A percentile compares a stretch with the other conserved stretches of the same genome.
Evolutionary conservation across 2,888 invertebrate genomes (phyloP).

Genomic region (Luffia ferchaultella): DNA sequence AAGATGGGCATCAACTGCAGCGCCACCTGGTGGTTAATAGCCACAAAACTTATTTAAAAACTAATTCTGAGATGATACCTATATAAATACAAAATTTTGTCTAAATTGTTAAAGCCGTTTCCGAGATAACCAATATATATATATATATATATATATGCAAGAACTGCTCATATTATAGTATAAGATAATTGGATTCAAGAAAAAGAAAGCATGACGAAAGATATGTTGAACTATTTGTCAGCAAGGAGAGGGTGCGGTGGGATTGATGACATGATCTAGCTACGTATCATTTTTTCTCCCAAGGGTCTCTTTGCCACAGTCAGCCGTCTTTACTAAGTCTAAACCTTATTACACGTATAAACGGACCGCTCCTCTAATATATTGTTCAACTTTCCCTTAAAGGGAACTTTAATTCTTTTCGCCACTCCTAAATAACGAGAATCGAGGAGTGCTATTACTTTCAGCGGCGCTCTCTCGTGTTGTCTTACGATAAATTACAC

Average conservation of each 20-base stretch:
- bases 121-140: neutral
- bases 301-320: conserved; percentile 32
- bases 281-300: conserved; percentile 54
- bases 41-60: too few relatives aligned
- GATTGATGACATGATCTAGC: conserved; percentile 41
- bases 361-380: conserved; percentile 42
- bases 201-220: conserved; percentile 48
- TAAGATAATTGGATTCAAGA: conserved; percentile 50
- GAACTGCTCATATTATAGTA: too few relatives aligned
- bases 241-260: conserved; percentile 33
- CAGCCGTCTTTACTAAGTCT: conserved; percentile 27
- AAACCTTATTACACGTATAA: conserved; percentile 36
- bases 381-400: conserved; percentile 41
- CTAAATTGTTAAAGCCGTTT: too few relatives aligned
- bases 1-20: too few relatives aligned
- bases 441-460: conserved; percentile 49
- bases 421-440: conserved; percentile 41
- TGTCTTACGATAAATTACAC: conserved; percentile 47
- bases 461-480: conserved; percentile 43
- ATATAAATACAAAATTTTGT: too few relatives aligned
- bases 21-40: too few relatives aligned
- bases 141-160: neutral
- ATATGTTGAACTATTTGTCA: conserved; percentile 54
- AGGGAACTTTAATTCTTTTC: conserved; percentile 51
- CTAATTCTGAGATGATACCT: too few relatives aligned